Conservation (phyloP, 2,113 vertebrate species). For the Hydrochoerus hydrochaeris region DNA sequence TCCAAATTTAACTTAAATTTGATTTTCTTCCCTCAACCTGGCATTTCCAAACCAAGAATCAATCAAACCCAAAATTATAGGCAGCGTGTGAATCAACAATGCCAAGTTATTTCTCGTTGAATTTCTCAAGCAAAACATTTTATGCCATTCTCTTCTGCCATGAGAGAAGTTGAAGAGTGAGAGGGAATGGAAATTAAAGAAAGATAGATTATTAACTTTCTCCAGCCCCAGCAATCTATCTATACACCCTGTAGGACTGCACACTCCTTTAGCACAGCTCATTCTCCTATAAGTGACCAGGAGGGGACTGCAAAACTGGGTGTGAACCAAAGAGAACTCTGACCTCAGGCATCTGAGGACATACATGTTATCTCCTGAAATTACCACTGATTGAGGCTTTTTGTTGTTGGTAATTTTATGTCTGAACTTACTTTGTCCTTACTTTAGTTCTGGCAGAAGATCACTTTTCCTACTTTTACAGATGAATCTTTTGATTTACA, state of each 20-base stretch:
- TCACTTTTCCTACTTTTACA: not conserved
- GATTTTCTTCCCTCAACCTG: slow-evolving; percentile 72
- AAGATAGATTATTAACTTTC: slow-evolving; percentile 62
- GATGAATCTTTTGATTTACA: not conserved
- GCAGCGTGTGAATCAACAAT: slow-evolving; percentile 56
- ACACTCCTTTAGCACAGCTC: not conserved
- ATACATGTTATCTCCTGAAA: not conserved
- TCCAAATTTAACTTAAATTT: slow-evolving; percentile 64
- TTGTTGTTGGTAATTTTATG: not conserved
- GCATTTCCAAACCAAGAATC: slow-evolving; percentile 68
- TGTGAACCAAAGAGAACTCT: not conserved
- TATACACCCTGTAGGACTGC: not conserved
- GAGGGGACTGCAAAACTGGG: accelerated
- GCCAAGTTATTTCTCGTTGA: slow-evolving; percentile 61
- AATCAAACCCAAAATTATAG: slow-evolving; percentile 59
- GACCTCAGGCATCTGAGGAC: not conserved
- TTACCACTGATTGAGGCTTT: not conserved
- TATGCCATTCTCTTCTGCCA: slow-evolving; percentile 33
- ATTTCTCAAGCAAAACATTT: slow-evolving; percentile 74
- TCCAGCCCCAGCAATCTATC: slow-evolving; percentile 50
- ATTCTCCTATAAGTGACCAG: not conserved
- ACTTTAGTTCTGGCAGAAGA: not conserved
- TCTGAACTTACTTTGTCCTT: not conserved
- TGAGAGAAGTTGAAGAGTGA: not conserved
- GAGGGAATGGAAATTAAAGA: not conserved